These are phyloP conservation scores for Leptocoma aspasia DNA, from an alignment of 2,113 vertebrate genomes.

Conservation along the genomic window DNA sequence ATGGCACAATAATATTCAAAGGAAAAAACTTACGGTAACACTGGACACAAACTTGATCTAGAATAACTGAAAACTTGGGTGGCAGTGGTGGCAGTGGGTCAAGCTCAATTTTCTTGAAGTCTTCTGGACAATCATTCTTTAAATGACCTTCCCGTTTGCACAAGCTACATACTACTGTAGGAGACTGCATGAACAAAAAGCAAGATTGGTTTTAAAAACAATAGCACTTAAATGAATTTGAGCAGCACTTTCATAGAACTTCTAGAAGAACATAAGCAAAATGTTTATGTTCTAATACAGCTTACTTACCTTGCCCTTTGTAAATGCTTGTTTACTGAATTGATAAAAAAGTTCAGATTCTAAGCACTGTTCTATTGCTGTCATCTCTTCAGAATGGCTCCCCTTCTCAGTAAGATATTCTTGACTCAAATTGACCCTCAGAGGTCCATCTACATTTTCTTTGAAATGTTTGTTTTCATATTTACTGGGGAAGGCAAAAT, in stretches of 20 bases:
- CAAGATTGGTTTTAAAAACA: neutral
- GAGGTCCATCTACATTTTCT: neutral
- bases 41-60: constrained; percentile 87
- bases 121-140: constrained; percentile 91
- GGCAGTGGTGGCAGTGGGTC: constrained; percentile 83
- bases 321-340: constrained; percentile 85
- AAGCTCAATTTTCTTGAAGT: constrained; percentile 91
- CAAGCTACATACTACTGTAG: constrained; percentile 87
- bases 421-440: constrained; percentile 13
- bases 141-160: constrained; percentile 92
- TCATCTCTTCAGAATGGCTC: constrained; percentile 20
- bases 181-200: constrained; percentile 73
- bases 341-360: constrained; percentile 72
- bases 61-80: constrained; percentile 77
- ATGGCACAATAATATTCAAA: neutral
- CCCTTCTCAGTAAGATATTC: constrained; percentile 53
- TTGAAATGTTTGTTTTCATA: constrained; percentile 9
- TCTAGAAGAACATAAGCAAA: neutral
- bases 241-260: neutral
- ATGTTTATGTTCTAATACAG: neutral
- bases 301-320: constrained; percentile 86
- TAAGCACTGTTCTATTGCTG: neutral
- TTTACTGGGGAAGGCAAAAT: constrained; percentile 20
- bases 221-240: neutral
- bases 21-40: constrained; percentile 84